A percentile compares a stretch with the other conserved stretches of the same genome.
phyloP scores from a whole-genome alignment of 2,113 vertebrate genomes.

The Xiphias gladius region DNA sequence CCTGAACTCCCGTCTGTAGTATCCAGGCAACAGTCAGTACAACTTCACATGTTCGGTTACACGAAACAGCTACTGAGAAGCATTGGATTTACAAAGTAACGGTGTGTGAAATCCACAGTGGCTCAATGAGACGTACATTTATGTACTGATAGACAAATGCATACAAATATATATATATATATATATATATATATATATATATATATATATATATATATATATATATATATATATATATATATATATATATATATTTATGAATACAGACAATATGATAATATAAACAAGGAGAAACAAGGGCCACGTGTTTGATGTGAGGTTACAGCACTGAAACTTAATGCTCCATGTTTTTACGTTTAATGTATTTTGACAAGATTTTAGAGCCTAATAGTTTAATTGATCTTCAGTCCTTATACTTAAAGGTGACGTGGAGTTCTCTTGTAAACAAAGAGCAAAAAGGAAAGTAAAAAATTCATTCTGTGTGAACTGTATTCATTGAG shows the following conservation, averaged over 20 bases:
- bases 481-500: not conserved
- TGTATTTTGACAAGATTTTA: not conserved
- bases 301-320: not conserved
- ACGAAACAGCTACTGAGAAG: not conserved
- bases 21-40: constrained; percentile 33
- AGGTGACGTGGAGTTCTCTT: not conserved
- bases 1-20: not conserved
- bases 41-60: not conserved
- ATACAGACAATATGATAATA: not conserved
- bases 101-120: not conserved
- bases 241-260: too few relatives aligned
- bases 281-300: not conserved
- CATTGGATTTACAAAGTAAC: not conserved
- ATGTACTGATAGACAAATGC: not conserved
- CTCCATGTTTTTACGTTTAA: not conserved
- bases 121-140: not conserved
- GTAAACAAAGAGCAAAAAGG: not conserved
- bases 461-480: not conserved
- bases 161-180: not conserved
- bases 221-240: too few relatives aligned
- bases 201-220: too few relatives aligned
- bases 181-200: too few relatives aligned
- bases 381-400: not conserved
- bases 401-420: not conserved
- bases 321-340: too few relatives aligned